Evolutionary conservation across 2,888 invertebrate genomes (phyloP), one percentile per base, ranked within the genome.

Genomic region (Nemotelus pantherinus): DNA sequence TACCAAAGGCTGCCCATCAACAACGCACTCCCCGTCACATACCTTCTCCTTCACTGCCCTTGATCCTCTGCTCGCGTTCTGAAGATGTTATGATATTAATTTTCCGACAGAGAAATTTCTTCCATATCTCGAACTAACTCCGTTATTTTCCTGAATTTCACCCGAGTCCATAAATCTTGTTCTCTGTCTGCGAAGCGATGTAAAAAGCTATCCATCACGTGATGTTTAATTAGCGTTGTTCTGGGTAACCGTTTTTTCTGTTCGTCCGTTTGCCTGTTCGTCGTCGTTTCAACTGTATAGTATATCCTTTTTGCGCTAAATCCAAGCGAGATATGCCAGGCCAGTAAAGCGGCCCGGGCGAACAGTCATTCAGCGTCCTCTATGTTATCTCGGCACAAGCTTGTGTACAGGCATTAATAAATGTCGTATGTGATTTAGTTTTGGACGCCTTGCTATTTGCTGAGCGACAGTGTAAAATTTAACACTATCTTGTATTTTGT

Each of bases 131-230:
- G 58, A 39, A 72, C 25, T 25, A 25, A 25, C 58, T 72, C 57
- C 10, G 47, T 58, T 58, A 58, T 72, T 58, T 58, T 58, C 58
- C 47, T 58, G 72, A 57, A 72, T 58, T 58, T 75, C 43, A 75
- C 63, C 43, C 60, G 7, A 72, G 63, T 75, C 58, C 75, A 75
- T 75, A 75, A 75, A 75, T 75, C 75, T 63, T 75, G 63, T 60
- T 75, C 63, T 63, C 75, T 64, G 64, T 60, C 64, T 39, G 50
- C 58, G 25, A 25, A 25, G 25, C 25, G 41, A 25, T 63, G 75
- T 75, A 64, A 58, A 75, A 75, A 75, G 75, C 75, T 75, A 75
- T 75, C 75, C 75, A 75, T 75, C 75, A 75, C 63, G 64, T 50
- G 75, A 45, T 75, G 64, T 75, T 75, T 75, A 75, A 75, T 75